These are phyloP conservation scores for Potamarius usumacintae DNA, from an alignment of 2,113 vertebrate species.

Conservation along the genomic window DNA sequence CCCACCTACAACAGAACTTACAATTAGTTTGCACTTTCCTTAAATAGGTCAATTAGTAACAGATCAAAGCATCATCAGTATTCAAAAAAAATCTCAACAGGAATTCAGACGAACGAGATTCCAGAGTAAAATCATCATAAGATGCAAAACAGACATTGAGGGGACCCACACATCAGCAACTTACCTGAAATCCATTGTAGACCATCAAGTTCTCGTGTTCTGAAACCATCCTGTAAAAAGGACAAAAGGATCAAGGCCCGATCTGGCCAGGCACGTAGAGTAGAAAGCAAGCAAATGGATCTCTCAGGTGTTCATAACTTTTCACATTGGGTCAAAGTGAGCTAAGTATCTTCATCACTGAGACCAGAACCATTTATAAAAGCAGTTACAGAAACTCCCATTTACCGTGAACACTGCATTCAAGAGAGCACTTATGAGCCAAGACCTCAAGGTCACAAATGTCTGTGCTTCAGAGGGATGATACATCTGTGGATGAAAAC, in stretches of 20 bases:
- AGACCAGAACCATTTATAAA: slow-evolving; percentile 33
- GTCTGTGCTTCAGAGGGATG: not conserved
- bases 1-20: not conserved
- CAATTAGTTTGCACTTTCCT: not conserved
- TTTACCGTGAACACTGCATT: not conserved
- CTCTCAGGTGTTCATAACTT: slow-evolving; percentile 74
- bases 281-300: not conserved
- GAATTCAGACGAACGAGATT: slow-evolving; percentile 89
- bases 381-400: not conserved
- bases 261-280: not conserved
- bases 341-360: slow-evolving; percentile 79
- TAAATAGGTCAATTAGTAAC: not conserved
- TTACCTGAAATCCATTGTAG: not conserved
- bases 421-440: not conserved
- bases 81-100: slow-evolving; percentile 73
- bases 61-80: slow-evolving; percentile 56
- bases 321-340: slow-evolving; percentile 81
- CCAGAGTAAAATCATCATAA: slow-evolving; percentile 70
- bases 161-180: not conserved
- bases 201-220: too few species aligned
- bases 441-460: not conserved
- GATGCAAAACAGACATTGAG: slow-evolving; percentile 44
- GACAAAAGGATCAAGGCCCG: not conserved
- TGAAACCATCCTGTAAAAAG: not conserved
- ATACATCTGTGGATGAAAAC: not conserved